Base-by-base conservation (phyloP, 1,140 invertebrate genomes). In the Saccostrea cuccullata region DNA sequence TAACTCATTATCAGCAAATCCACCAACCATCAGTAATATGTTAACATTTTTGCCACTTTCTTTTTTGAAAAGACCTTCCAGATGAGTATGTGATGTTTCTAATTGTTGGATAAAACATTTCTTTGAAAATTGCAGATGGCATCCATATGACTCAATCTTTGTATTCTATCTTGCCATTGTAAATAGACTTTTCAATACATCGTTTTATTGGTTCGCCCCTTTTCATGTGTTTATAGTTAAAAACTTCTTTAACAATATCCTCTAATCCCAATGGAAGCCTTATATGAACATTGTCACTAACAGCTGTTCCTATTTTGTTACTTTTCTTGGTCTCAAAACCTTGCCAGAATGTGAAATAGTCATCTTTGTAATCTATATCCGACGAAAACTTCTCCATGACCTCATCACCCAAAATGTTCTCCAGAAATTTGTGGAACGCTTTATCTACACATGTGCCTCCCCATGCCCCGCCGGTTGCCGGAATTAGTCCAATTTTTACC, bases 321-420 rank as follows among this genome's bases (percentile, higher is more conserved):
- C 77, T 73, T 83, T 87, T 82, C 77, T 82, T 87, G 11, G 55
- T 26, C 15, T 58, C 77, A 20, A 55, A n/a, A 26, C n/a, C 15
- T 17, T 58, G 17, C 17, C n/a, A 20, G 23, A 87, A 83, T 26
- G 82, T 60, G 15, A 26, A 26, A 82, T 60, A 55, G 55, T 83
- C 47, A 3, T 84, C n/a, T 4, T 23, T 55, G 12, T 67, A 17
- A 23, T 47, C 60, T 2, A 23, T 8, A 8, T 67, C 60, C 1
- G 40, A n/a, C 55, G 13, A 17, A 13, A 87, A 64, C 26, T 30
- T 40, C 20, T 20, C n/a, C 26, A 87, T 84, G n/a, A 87, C 87
- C 13, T 84, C 55, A n/a, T 56, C 11, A 84, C 82, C 87, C 60
- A 87, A 84, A 17, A 87, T 67, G 20, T 87, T 55, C 55, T 58